phyloP scores from a whole-genome alignment of 1,140 invertebrate species.

The Drosophila funebris region DNA sequence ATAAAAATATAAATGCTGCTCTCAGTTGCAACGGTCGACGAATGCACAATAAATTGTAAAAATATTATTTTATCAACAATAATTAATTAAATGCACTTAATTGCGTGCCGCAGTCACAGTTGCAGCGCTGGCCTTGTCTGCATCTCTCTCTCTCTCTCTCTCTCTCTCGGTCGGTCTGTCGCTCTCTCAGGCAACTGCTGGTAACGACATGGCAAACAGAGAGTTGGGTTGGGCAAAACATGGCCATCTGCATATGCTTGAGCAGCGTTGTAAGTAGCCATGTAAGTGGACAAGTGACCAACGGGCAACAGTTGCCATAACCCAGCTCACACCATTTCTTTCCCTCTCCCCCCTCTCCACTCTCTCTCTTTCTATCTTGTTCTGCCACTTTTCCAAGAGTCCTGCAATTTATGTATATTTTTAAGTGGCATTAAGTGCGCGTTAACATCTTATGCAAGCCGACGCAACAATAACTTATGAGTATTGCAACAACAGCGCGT shows the following conservation, averaged over 20 bases:
- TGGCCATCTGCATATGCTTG: slow-evolving; percentile 79
- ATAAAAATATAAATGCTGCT: slow-evolving; percentile 51
- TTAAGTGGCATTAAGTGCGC: slow-evolving; percentile 81
- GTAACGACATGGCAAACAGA: slow-evolving; percentile 8
- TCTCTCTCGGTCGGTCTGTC: neutral
- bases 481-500: slow-evolving; percentile 25
- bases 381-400: slow-evolving; percentile 17
- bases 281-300: slow-evolving; percentile 73
- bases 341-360: neutral
- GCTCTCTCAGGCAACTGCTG: slow-evolving; percentile 41
- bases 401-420: slow-evolving; percentile 76
- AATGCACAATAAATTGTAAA: slow-evolving; percentile 79
- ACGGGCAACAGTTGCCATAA: slow-evolving; percentile 39
- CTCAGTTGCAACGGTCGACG: slow-evolving; percentile 39
- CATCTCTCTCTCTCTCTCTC: slow-evolving; percentile 26
- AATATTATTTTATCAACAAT: slow-evolving; percentile 83
- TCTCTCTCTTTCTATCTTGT: neutral
- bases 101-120: slow-evolving; percentile 71
- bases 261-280: slow-evolving; percentile 74
- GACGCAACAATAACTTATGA: slow-evolving; percentile 68
- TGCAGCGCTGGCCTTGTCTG: slow-evolving; percentile 16
- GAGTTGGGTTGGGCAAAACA: slow-evolving; percentile 26
- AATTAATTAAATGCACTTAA: slow-evolving; percentile 83
- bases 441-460: slow-evolving; percentile 78
- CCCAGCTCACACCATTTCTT: neutral